Percentiles rank a stretch among this genome's conserved stretches.
Evolutionary conservation across 2,888 invertebrate species (phyloP).

Genomic region (Tribolium freemani): DNA sequence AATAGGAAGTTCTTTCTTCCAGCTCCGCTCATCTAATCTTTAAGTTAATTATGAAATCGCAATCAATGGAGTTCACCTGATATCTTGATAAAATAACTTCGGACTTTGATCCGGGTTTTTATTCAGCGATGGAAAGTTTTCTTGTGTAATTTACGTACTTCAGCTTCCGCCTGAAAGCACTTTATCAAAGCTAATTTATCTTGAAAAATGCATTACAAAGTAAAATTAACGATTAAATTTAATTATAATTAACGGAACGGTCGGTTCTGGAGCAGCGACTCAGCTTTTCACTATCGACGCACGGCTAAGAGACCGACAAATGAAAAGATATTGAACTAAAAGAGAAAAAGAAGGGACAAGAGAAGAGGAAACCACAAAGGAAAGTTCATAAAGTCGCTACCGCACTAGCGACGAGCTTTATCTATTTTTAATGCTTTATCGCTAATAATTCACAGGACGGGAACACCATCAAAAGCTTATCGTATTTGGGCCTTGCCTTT

Average conservation of each 20-base stretch:
- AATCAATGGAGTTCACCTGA: constrained; percentile 49
- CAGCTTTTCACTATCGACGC: not conserved
- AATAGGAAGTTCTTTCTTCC: constrained; percentile 2
- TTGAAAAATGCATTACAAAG: constrained; percentile 56
- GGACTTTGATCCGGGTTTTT: constrained; percentile 45
- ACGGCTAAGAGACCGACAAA: not conserved
- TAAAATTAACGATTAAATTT: constrained; percentile 51
- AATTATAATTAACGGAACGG: constrained; percentile 45
- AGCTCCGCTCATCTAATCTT: constrained; percentile 19
- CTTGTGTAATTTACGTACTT: constrained; percentile 57
- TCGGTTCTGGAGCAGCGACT: not conserved
- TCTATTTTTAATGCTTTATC: not conserved
- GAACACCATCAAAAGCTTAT: not conserved
- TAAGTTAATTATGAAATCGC: constrained; percentile 49
- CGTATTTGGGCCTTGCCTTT: not conserved
- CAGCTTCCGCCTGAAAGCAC: constrained; percentile 54
- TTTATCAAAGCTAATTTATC: constrained; percentile 62
- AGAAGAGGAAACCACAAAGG: not conserved
- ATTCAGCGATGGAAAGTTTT: constrained; percentile 48
- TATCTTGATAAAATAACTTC: constrained; percentile 39
- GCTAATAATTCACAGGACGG: not conserved
- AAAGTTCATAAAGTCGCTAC: not conserved
- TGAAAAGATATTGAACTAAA: not conserved
- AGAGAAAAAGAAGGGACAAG: not conserved
- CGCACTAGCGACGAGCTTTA: not conserved